Percentiles rank a stretch among this genome's conserved stretches.
Conservation (phyloP, 1,140 invertebrate species). For the Dendroctonus ponderosae region DNA sequence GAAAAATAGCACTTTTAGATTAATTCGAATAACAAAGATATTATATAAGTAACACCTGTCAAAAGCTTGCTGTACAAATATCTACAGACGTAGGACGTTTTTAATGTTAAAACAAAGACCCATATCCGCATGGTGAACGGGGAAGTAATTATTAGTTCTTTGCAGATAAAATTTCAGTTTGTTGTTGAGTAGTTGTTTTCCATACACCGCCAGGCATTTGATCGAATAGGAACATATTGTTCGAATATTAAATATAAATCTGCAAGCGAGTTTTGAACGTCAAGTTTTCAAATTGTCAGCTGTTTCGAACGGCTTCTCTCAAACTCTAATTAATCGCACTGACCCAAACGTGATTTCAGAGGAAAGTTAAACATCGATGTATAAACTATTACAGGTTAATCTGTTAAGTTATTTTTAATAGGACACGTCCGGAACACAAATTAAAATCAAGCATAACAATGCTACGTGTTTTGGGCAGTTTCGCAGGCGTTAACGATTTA, state of each 20-base stretch:
- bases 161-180: constrained; percentile 14
- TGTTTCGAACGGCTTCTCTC: constrained; percentile 41
- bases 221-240: constrained; percentile 43
- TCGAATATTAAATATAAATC: constrained; percentile 46
- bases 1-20: no score
- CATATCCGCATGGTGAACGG: not conserved
- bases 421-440: constrained; percentile 37
- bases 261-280: constrained; percentile 24
- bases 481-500: no score
- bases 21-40: no score
- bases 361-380: constrained; percentile 43
- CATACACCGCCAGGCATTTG: constrained; percentile 10
- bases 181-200: constrained; percentile 26
- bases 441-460: constrained; percentile 17
- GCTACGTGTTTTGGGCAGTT: no score
- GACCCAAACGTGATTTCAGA: constrained; percentile 40
- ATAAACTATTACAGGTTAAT: constrained; percentile 40
- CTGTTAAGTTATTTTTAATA: constrained; percentile 42
- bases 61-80: no score
- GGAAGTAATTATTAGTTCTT: constrained; percentile 25
- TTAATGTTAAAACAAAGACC: no score
- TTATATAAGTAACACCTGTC: no score
- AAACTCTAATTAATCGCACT: constrained; percentile 43
- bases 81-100: no score
- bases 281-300: constrained; percentile 45